phyloP scores from a whole-genome alignment of 2,113 vertebrate genomes.

The Archocentrus centrarchus region DNA sequence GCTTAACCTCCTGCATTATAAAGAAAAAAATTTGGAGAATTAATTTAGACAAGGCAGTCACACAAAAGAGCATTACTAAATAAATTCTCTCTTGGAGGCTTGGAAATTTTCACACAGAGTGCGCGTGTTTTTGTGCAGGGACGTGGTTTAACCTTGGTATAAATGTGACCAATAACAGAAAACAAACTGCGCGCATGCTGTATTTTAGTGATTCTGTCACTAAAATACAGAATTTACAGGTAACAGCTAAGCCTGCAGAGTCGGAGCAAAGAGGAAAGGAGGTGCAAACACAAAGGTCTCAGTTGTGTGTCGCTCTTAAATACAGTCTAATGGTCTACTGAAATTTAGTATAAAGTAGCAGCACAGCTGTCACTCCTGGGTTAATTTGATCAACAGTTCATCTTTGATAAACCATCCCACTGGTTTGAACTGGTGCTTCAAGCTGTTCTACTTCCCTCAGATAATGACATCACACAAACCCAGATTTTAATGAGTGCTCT shows the following conservation, averaged over 20 bases:
- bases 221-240: not conserved
- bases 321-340: not conserved
- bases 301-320: not conserved
- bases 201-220: not conserved
- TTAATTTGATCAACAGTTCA: conserved; percentile 32
- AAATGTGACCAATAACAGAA: conserved; percentile 23
- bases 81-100: conserved; percentile 40
- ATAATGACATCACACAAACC: conserved; percentile 54
- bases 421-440: conserved; percentile 31
- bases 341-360: not conserved
- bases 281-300: not conserved
- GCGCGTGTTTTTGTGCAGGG: conserved; percentile 18
- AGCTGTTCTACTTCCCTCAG: conserved; percentile 42
- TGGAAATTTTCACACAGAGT: conserved; percentile 2
- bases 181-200: conserved; percentile 13
- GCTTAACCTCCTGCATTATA: conserved; percentile 12
- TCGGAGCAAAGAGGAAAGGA: not conserved
- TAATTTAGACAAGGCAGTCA: conserved; percentile 40
- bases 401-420: conserved; percentile 34
- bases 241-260: not conserved
- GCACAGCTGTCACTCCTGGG: not conserved
- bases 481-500: conserved; percentile 62
- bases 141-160: conserved; percentile 17
- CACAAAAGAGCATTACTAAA: conserved; percentile 49
- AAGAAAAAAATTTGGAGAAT: conserved; percentile 26